phyloP scores from a whole-genome alignment of 2,797 vertebrate genomes.

The Podargus strigoides region DNA sequence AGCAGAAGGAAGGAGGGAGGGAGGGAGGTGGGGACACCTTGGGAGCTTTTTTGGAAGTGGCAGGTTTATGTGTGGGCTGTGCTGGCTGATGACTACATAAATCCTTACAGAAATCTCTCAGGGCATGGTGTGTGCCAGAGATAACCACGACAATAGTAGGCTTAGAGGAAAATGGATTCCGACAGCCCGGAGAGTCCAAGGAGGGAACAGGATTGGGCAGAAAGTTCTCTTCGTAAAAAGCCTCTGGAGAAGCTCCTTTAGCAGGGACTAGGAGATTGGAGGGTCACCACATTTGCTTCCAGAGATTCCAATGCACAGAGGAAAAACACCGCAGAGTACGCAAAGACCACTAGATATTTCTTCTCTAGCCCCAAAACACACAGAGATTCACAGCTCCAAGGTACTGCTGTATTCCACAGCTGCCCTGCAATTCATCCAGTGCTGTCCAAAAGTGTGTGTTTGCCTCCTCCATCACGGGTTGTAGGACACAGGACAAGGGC shows the following conservation, averaged over 20 bases:
- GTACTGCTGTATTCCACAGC: background rate
- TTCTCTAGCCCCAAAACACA: background rate
- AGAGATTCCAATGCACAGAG: background rate
- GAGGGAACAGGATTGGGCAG: background rate
- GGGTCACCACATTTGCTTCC: background rate
- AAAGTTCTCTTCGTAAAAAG: background rate
- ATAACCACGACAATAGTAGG: conserved; percentile 16
- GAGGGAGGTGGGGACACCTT: background rate
- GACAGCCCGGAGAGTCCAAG: background rate
- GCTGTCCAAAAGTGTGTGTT: rapidly evolving
- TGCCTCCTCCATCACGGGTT: background rate
- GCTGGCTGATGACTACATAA: background rate
- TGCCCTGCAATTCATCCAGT: background rate
- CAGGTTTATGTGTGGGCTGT: background rate
- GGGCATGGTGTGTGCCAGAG: conserved; percentile 11
- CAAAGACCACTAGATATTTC: background rate
- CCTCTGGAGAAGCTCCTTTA: background rate
- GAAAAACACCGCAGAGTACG: background rate
- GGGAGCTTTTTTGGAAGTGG: background rate
- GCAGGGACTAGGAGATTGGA: background rate
- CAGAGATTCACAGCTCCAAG: background rate
- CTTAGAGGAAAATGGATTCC: background rate
- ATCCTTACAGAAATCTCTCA: background rate
- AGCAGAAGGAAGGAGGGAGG: background rate
- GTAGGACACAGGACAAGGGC: background rate